A percentile compares a stretch with the other conserved stretches of the same genome.
Conservation (phyloP, 2,888 invertebrate species). For the Prosapia bicincta region DNA sequence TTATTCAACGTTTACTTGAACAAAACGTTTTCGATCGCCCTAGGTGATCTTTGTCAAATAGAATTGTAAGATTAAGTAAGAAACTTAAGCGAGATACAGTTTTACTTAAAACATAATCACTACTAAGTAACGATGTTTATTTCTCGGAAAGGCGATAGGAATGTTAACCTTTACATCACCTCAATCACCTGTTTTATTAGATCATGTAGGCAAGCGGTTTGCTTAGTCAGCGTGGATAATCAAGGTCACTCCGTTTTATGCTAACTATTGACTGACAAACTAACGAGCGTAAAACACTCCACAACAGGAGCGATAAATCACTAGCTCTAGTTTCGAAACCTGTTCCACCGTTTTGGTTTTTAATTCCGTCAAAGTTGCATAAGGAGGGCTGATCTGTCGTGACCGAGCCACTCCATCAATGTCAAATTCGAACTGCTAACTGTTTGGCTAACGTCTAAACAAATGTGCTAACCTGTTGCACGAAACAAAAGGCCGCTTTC, state of each 20-base stretch:
- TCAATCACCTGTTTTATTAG: neutral
- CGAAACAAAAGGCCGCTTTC: neutral
- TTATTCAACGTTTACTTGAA: too few species aligned
- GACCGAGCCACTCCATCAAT: neutral
- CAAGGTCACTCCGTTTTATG: neutral
- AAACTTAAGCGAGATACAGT: too few species aligned
- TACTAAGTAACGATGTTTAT: too few species aligned
- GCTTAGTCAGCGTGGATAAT: neutral
- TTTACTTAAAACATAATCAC: too few species aligned
- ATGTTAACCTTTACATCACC: neutral
- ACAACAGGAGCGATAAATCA: neutral
- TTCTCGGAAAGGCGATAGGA: too few species aligned
- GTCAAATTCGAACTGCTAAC: neutral
- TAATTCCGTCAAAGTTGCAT: neutral
- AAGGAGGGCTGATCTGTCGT: neutral
- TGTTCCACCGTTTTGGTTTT: neutral
- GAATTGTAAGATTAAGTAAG: too few species aligned
- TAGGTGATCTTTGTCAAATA: too few species aligned
- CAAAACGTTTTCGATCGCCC: too few species aligned
- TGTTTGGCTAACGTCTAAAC: neutral
- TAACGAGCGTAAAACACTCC: neutral
- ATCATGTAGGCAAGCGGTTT: neutral
- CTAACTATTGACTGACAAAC: neutral
- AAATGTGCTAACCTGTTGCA: neutral
- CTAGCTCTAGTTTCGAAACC: neutral